Conservation (phyloP, 2,797 vertebrate species). For the Darevskia mixta region DNA sequence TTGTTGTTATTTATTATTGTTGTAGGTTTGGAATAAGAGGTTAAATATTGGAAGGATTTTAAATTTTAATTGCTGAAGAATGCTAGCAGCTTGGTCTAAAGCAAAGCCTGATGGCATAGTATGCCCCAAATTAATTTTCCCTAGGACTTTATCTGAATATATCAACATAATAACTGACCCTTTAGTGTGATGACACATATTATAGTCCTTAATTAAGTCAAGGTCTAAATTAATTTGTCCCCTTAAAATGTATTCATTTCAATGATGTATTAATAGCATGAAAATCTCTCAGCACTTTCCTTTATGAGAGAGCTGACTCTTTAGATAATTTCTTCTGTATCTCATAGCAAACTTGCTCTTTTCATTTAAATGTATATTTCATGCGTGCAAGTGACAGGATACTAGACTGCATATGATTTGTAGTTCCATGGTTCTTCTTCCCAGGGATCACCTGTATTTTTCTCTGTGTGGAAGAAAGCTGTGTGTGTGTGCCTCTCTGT, state of each 20-base stretch:
- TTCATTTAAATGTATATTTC: background rate
- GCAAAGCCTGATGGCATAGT: too few species aligned
- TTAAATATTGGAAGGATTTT: too few species aligned
- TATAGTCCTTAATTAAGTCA: background rate
- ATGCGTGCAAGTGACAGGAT: background rate
- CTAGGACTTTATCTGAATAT: background rate
- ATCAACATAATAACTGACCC: background rate
- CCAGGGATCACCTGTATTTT: background rate
- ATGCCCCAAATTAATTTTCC: background rate
- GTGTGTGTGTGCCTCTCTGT: background rate
- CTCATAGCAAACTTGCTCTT: too few species aligned
- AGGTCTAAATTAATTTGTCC: background rate
- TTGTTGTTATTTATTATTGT: too few species aligned
- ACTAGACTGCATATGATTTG: background rate
- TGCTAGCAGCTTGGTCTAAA: too few species aligned
- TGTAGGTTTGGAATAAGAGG: too few species aligned
- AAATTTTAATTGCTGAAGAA: too few species aligned
- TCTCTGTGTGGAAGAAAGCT: background rate
- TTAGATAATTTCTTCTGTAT: too few species aligned
- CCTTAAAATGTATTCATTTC: background rate
- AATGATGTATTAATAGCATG: background rate
- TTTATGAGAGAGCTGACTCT: too few species aligned
- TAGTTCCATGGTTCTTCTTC: background rate
- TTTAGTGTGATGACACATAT: background rate
- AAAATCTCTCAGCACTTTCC: background rate